Percentiles rank a stretch among this genome's conserved stretches.
Evolutionary conservation across 2,797 vertebrate species (phyloP).

Genomic region (Notoglanidium macrostoma): DNA sequence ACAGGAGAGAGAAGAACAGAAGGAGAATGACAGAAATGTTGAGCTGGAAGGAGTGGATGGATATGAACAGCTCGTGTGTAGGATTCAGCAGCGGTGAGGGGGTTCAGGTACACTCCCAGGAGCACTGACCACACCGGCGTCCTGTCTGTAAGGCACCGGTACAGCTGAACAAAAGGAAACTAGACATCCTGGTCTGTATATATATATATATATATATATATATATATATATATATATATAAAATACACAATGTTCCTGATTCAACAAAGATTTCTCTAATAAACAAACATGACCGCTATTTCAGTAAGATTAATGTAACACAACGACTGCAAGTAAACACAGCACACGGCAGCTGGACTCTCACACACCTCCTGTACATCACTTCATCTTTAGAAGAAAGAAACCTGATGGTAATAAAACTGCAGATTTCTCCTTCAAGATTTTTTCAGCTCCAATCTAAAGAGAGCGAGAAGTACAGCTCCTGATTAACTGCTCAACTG

Average conservation of each 20-base stretch:
- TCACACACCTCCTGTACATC: neutral
- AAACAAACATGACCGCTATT: neutral
- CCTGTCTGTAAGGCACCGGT: neutral
- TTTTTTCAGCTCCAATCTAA: neutral
- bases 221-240: neutral
- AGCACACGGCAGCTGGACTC: neutral
- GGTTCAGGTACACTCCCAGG: neutral
- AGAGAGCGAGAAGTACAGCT: neutral
- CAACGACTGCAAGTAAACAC: neutral
- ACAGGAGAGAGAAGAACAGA: constrained; percentile 27
- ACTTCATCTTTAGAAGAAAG: neutral
- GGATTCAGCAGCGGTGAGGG: too few relatives aligned
- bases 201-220: neutral
- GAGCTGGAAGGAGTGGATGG: neutral
- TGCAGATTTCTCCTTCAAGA: neutral
- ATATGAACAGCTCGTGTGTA: neutral
- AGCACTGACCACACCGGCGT: neutral
- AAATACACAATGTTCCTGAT: neutral
- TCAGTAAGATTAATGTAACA: neutral
- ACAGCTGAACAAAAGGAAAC: neutral
- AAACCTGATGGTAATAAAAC: neutral
- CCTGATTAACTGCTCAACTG: neutral
- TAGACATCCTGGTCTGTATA: neutral
- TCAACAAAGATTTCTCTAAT: neutral
- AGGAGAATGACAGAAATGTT: neutral